Percentiles rank a stretch among this genome's conserved stretches.
phyloP scores from a whole-genome alignment of 2,797 vertebrate species.

The Acanthiza pusilla region DNA sequence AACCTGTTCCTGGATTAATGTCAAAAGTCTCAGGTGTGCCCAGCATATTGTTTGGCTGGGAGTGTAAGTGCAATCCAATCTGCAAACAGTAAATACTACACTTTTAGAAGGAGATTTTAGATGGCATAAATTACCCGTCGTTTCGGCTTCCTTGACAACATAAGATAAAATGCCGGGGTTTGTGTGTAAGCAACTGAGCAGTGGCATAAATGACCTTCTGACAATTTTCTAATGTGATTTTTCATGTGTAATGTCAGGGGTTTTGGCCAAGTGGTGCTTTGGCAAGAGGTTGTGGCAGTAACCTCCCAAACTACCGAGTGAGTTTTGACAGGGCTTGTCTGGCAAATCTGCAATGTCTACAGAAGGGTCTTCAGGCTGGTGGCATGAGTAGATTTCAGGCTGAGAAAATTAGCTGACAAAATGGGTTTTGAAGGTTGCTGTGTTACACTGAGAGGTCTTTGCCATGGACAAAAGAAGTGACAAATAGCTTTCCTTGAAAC shows the following conservation, averaged over 20 bases:
- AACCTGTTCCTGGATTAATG: background rate
- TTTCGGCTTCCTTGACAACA: background rate
- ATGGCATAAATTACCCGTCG: background rate
- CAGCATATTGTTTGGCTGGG: background rate
- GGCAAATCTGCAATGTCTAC: background rate
- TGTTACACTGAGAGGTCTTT: background rate
- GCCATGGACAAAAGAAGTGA: background rate
- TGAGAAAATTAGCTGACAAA: constrained; percentile 11
- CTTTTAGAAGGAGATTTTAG: background rate
- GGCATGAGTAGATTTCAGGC: background rate
- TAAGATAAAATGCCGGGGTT: background rate
- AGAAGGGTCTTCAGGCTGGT: background rate
- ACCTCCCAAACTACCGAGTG: background rate
- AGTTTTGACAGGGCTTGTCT: background rate
- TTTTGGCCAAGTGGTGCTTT: background rate
- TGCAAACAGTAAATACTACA: background rate
- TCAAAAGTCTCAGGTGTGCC: background rate
- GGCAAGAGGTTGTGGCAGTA: background rate
- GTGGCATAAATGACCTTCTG: background rate
- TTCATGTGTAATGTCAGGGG: background rate
- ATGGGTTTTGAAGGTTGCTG: background rate
- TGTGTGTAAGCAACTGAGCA: background rate
- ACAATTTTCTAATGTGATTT: background rate
- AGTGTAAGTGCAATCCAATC: background rate
- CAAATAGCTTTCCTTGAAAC: constrained; percentile 3